Base-by-base conservation (phyloP, 2,888 invertebrate species). In the Phyllotreta cruciferae region DNA sequence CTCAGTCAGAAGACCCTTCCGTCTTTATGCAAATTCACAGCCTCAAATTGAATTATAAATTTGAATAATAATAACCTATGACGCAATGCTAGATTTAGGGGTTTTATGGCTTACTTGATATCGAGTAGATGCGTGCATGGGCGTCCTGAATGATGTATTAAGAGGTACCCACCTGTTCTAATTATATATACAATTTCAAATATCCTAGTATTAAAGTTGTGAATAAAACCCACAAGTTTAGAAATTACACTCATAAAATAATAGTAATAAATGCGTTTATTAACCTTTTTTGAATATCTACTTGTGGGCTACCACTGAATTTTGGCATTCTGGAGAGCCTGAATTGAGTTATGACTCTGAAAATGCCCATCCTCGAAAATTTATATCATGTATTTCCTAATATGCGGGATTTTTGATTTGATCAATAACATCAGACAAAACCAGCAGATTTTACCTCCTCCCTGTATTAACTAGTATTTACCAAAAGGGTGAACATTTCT, bases 31-130 rank as follows among this genome's bases (percentile, higher is more conserved):
- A 81, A 81, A 81, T 81, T 79, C 79, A 79, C 80, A 77, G 77
- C 77, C 80, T 80, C 77, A 79, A 81, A 81, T 81, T 81, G 80
- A 81, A 81, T 81, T 80, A 81, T 79, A 80, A 80, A 81, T 81
- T 81, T 81, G 80, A 81, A 81, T 81, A 80, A 81, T 79, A 81
- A 81, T 80, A 70, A 78, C 75, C 77, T 76, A 76, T 80, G 79
- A 79, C 79, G 80, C 74, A 78, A 76, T 74, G 76, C 75, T 75
- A 75, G 76, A 77, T 77, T 79, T 75, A 73, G 79, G 79, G 79
- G 78, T 79, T 80, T 79, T 78, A 80, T 75, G 78, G 76, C 74
- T 78, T 78, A 75, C 77, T 78, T 78, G 76, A 72, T 73, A 72
- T 71, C 52, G 44, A 60, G 52, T 53, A 50, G 50, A 44, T 50